Base-by-base conservation (phyloP, 2,797 vertebrate genomes). In the Staurois parvus region DNA sequence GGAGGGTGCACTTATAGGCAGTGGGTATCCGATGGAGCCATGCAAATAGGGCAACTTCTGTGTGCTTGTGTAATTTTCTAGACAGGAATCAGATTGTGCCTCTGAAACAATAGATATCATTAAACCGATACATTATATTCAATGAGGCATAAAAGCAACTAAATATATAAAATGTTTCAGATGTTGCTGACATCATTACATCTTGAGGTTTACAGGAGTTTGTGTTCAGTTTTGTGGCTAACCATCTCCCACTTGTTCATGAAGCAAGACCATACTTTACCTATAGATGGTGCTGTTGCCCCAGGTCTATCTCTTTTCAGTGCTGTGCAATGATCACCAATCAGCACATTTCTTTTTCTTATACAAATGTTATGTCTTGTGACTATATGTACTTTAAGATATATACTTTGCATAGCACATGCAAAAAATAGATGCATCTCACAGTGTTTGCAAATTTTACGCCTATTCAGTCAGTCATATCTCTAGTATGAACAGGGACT, bases 271-370 rank as follows among this genome's bases (percentile, higher is more conserved):
- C n/a, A 28, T 11, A 72, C 10, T 26, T 11, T 11, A 42, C 68
- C 79, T 64, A 72, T 42, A 81, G 79, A 73, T 81, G 79, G 79
- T 30, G 68, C 69, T 73, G 32, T 73, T 81, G 64, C 21, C 52
- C 17, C 34, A 81, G 69, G 2, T 28, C 32, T 81, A 4, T 19
- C 10, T n/a, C 3, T 13, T 26, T 15, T 17, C 40, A 67, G 15
- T 67, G 59, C 21, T 29, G 13, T 68, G 37, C n/a, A 40, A 12
- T 68, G 17, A 13, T 13, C 17, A 13, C 34, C 52, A 24, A 34
- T 21, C 30, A 30, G 1, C 8, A 24, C 32, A 15, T 37, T 75
- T 28, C 17, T 29, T 34, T 13, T 5, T 72, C 30, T 12, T n/a
- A 24, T 76, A 76, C 52, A 76, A 76, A 24, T 11, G 2, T 2